phyloP scores from a whole-genome alignment of 1,140 invertebrate species.

The Lysiphlebus fabarum region DNA sequence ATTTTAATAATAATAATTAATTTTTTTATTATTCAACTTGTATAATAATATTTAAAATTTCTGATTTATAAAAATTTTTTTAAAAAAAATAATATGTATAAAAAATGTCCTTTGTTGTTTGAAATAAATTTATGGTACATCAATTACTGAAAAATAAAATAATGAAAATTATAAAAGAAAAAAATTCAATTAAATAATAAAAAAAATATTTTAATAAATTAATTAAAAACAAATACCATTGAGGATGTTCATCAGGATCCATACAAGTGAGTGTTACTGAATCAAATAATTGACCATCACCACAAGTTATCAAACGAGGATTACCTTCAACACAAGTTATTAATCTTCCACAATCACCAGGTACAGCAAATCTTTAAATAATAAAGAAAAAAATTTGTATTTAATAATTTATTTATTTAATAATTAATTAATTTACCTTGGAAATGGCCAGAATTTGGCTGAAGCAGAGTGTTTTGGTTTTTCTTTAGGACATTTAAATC shows the following conservation, averaged over 20 bases:
- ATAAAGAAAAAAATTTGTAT: background rate
- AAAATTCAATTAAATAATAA: background rate
- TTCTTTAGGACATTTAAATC: conserved; percentile 80
- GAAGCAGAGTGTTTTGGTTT: conserved; percentile 73
- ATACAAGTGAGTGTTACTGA: conserved; percentile 78
- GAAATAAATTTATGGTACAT: too few species aligned
- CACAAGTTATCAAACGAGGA: conserved; percentile 81
- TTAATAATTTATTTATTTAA: background rate
- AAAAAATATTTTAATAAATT: background rate
- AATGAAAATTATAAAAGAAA: too few species aligned
- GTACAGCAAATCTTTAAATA: conserved; percentile 68
- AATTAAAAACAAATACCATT: conserved; percentile 49
- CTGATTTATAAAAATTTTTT: too few species aligned
- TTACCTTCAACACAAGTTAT: conserved; percentile 86
- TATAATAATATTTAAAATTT: too few species aligned
- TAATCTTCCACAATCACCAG: conserved; percentile 76
- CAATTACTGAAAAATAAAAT: too few species aligned
- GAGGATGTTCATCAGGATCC: conserved; percentile 72
- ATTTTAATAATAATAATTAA: too few species aligned
- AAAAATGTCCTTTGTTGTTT: too few species aligned
- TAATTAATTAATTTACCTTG: conserved; percentile 49
- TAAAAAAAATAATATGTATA: too few species aligned
- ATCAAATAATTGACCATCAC: conserved; percentile 81
- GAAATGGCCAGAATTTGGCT: conserved; percentile 87
- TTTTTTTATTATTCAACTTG: too few species aligned